Evolutionary conservation across 1,140 invertebrate species (phyloP), one percentile per base, ranked within the genome.

Genomic region (Drosophila ambigua): DNA sequence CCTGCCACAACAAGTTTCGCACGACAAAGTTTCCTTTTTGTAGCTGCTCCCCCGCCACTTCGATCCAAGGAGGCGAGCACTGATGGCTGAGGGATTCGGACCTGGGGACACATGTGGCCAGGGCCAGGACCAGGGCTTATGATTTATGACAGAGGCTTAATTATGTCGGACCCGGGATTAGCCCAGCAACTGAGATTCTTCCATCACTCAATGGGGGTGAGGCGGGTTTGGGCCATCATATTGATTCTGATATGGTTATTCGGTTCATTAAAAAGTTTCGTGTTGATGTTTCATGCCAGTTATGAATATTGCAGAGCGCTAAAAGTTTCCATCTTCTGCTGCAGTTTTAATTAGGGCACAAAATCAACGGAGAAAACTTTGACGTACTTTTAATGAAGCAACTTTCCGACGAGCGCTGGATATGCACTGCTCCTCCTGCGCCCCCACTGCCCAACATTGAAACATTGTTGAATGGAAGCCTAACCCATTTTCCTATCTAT

Each of bases 261-360:
- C 46, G 64, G 73, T 87, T 84, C 81, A 81, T 85, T 85, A 87
- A 82, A 85, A 85, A 87, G 68, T 85, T 85, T 87, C 60, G 23
- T 78, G 82, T 87, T 82, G 79, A 79, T 82, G 65, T 82, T 82
- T 62, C 61, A 66, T 75, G 65, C 55, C 66, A 83, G 79, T 74
- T 84, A 81, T 84, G 81, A 87, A 81, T 85, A 84, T 74, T 74
- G 50, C 82, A 61, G 63, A 60, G 58, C 59, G 44, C 67, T 49
- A 31, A 73, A 80, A 85, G 63, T 84, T 83, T 63, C 49, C 63
- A 54, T 65, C 72, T 67, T 76, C 44, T 46, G 63, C 72, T 75
- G 65, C 82, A 87, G 73, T 87, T 85, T 85, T 85, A 85, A 85
- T 85, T 85, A 85, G 82, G 79, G 78, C 78, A 53, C 62, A 87